phyloP scores from a whole-genome alignment of 2,888 invertebrate genomes.

The Idaea aversata region DNA sequence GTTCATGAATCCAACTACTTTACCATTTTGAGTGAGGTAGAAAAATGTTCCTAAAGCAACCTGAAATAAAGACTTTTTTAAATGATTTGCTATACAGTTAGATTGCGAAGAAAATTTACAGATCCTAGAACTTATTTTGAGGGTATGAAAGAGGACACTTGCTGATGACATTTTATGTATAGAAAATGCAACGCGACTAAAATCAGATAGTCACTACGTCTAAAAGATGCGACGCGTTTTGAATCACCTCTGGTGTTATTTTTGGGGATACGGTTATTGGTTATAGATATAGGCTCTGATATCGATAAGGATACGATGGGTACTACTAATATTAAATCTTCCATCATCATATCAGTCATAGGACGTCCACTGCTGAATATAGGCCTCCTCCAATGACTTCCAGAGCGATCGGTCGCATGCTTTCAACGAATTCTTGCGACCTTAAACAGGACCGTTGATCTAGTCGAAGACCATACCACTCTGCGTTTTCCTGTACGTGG shows the following conservation, averaged over 20 bases:
- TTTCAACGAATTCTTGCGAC: no score
- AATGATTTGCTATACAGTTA: background rate
- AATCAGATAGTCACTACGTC: no score
- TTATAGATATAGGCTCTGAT: background rate
- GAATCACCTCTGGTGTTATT: no score
- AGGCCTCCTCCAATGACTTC: no score
- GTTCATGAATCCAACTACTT: slow-evolving; percentile 26
- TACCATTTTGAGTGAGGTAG: slow-evolving; percentile 18
- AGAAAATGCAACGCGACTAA: no score
- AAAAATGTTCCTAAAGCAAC: slow-evolving; percentile 33
- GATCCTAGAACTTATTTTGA: background rate
- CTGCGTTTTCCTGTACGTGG: background rate
- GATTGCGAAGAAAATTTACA: background rate
- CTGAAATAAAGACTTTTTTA: slow-evolving; percentile 20
- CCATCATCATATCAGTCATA: no score
- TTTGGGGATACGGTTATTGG: background rate
- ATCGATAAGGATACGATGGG: background rate
- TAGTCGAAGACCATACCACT: background rate
- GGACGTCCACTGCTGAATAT: no score
- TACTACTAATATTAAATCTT: background rate
- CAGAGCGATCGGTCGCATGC: no score
- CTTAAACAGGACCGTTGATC: background rate
- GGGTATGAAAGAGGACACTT: no score
- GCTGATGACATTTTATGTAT: no score
- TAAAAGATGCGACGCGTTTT: no score